Evolutionary conservation across 2,888 invertebrate species (phyloP), one percentile per base, ranked within the genome.

Genomic region (Ornithoptera alexandrae): DNA sequence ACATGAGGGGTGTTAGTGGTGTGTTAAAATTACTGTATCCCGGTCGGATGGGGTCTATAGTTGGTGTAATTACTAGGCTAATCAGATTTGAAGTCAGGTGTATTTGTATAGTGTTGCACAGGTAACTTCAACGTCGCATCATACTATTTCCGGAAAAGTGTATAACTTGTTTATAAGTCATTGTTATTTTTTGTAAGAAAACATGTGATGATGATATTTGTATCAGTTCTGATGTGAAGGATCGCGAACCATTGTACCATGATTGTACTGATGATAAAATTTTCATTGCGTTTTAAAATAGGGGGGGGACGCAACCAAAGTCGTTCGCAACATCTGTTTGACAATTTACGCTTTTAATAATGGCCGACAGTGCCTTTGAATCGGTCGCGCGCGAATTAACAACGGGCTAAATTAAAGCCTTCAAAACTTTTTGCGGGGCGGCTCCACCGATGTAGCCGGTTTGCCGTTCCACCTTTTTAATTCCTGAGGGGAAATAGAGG

Each of bases 311-410:
- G 81, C 81, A 79, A 84, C 83, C 81, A 75, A 82, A 86, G 89
- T 84, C 90, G 87, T 91, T 91, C 80, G 80, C 77, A 84, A 85
- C 91, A 91, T 88, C 91, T 91, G 92, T 87, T 89, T 89, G 90
- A 90, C 89, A 90, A 91, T 90, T 91, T 90, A 91, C 91, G 92
- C 89, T 87, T 90, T 90, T 90, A 91, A 91, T 92, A 91, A 91
- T 90, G 87, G 90, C 85, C 83, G 84, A 77, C 82, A 80, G 77
- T 82, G 90, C 89, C 89, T 89, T 89, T 89, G 89, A 90, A 89
- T 88, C 84, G 90, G 87, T 86, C 84, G 87, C 85, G 85, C 85
- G 81, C 86, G 87, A 91, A 91, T 91, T 90, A 91, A 89, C 90
- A 86, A 79, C 84, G 75, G 78, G 86, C 87, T 82, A 89, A 90